Evolutionary conservation across 37 sponge, comb jelly and placozoan species (phyloP).

Genomic region (Spongilla lacustris): DNA sequence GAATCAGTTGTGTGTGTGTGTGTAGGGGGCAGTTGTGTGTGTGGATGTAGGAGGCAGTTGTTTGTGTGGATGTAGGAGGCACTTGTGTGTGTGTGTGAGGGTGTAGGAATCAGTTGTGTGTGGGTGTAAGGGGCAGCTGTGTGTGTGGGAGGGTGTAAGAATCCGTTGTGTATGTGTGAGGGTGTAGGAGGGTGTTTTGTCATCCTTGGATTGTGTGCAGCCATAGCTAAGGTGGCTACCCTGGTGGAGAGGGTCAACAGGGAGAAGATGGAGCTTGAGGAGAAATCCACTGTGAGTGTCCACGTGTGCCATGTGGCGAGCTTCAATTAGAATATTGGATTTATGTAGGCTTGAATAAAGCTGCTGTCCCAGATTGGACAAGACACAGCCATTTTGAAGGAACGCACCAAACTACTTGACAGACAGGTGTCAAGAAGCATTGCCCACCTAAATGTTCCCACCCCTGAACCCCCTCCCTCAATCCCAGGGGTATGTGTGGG

Average conservation of each 20-base stretch:
- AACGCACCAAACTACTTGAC: slow-evolving; percentile 68
- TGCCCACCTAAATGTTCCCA: slow-evolving; percentile 53
- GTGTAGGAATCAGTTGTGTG: too few relatives aligned
- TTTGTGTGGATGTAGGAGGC: too few relatives aligned
- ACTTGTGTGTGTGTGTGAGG: too few relatives aligned
- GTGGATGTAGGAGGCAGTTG: too few relatives aligned
- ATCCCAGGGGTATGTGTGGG: too few relatives aligned
- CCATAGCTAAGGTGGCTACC: slow-evolving; percentile 9
- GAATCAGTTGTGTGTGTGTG: too few relatives aligned
- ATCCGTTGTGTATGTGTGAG: too few relatives aligned
- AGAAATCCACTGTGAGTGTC: slow-evolving; percentile 36
- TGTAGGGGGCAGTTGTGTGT: too few relatives aligned
- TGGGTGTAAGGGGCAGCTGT: too few relatives aligned
- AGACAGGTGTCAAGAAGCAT: slow-evolving; percentile 76
- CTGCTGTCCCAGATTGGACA: slow-evolving; percentile 83
- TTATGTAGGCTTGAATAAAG: slow-evolving; percentile 43
- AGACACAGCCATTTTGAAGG: slow-evolving; percentile 86
- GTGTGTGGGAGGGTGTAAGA: too few relatives aligned
- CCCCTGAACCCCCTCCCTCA: too few relatives aligned
- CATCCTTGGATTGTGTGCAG: slow-evolving; percentile 44
- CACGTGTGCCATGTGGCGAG: slow-evolving; percentile 8
- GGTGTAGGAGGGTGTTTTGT: too few relatives aligned
- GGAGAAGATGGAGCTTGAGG: slow-evolving; percentile 56
- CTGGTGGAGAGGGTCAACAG: slow-evolving; percentile 58
- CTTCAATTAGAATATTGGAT: background rate